Conservation (phyloP, 1,140 invertebrate genomes). For the Eriocheir sinensis region DNA sequence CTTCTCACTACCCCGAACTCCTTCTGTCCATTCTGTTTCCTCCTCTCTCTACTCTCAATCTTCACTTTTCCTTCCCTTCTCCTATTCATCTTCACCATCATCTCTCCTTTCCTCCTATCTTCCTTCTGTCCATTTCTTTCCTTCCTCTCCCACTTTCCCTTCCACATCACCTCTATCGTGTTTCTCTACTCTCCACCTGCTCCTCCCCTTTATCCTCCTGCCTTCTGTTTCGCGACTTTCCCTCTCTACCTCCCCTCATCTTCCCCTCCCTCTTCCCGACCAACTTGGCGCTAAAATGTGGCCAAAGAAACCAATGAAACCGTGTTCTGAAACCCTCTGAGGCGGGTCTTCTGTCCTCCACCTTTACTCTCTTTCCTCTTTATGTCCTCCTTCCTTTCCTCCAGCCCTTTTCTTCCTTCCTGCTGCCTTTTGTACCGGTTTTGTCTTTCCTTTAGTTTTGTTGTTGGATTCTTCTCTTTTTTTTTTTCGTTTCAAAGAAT, state of each 20-base stretch:
- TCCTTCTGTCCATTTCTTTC: too few species aligned
- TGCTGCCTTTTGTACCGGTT: background rate
- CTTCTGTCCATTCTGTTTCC: background rate
- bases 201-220: background rate
- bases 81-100: too few species aligned
- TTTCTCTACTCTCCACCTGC: background rate
- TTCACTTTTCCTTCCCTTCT: too few species aligned
- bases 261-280: background rate
- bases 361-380: background rate
- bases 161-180: too few species aligned
- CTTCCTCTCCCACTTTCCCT: background rate
- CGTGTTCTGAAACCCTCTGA: conserved; percentile 9
- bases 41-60: too few species aligned
- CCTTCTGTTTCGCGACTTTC: background rate
- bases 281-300: background rate
- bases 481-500: too few species aligned
- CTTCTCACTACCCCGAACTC: too few species aligned
- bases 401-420: background rate
- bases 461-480: background rate
- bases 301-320: conserved; percentile 24
- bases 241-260: background rate
- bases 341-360: background rate
- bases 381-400: background rate
- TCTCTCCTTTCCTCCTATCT: background rate
- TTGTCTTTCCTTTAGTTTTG: too few species aligned